Conservation (phyloP, 2,888 invertebrate genomes). For the Parnassius orleans region DNA sequence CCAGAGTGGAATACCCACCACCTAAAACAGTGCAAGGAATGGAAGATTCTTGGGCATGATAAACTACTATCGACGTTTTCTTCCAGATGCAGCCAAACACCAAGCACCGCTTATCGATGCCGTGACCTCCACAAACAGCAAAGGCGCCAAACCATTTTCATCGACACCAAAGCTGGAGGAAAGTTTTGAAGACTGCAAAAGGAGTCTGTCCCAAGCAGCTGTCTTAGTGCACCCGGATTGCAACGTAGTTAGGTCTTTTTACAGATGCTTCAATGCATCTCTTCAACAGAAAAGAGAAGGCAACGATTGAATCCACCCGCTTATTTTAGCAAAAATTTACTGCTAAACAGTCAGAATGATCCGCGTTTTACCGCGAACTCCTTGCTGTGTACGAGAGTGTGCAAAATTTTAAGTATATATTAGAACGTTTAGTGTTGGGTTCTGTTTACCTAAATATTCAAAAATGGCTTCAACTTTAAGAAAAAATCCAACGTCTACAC, state of each 20-base stretch:
- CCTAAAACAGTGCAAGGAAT: neutral
- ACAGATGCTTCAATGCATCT: neutral
- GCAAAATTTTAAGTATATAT: slow-evolving; percentile 34
- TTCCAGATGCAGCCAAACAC: neutral
- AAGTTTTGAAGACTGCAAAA: neutral
- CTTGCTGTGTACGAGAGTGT: slow-evolving; percentile 32
- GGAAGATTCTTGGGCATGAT: neutral
- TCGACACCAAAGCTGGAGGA: neutral
- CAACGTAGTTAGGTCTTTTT: neutral
- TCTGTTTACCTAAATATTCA: too few relatives aligned
- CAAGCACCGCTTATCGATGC: neutral
- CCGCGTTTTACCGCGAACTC: slow-evolving; percentile 33
- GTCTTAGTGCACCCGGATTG: too few relatives aligned
- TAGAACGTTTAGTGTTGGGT: too few relatives aligned
- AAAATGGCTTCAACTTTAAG: too few relatives aligned
- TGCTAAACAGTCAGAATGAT: neutral
- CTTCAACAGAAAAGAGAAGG: neutral
- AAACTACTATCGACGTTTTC: neutral
- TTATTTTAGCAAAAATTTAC: neutral
- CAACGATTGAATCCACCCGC: neutral
- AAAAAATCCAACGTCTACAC: too few relatives aligned
- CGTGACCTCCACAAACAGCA: neutral
- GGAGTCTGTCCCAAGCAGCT: neutral
- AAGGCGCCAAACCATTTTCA: neutral
- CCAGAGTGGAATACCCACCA: neutral